Conservation (phyloP, 2,113 vertebrate species). For the human region DNA sequence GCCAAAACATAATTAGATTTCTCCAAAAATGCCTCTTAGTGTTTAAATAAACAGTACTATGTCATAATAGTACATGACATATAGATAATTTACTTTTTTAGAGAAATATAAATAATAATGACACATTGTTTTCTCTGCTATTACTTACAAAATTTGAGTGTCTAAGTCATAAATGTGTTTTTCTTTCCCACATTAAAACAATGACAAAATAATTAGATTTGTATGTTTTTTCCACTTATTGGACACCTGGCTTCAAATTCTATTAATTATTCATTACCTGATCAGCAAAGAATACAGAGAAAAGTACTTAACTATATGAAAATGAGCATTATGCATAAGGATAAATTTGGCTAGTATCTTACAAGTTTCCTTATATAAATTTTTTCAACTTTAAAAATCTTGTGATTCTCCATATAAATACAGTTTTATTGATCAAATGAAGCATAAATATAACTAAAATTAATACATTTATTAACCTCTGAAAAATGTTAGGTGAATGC, state of each 20-base stretch:
- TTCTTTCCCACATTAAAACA: not conserved
- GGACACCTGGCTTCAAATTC: not conserved
- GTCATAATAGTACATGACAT: not conserved
- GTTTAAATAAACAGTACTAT: not conserved
- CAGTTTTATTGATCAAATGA: not conserved
- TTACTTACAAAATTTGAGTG: not conserved
- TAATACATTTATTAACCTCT: not conserved
- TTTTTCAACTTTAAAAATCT: not conserved
- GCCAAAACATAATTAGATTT: slow-evolving; percentile 30
- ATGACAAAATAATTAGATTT: not conserved
- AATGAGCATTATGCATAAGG: not conserved
- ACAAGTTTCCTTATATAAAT: not conserved
- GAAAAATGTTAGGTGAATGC: not conserved
- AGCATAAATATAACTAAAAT: not conserved
- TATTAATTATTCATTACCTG: not conserved
- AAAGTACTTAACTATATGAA: not conserved
- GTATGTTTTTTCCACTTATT: not conserved
- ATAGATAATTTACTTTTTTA: not conserved
- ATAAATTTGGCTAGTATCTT: not conserved
- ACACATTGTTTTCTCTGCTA: not conserved
- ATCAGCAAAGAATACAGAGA: not conserved
- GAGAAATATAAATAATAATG: not conserved
- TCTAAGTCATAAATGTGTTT: not conserved
- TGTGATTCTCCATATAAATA: not conserved
- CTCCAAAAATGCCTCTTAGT: not conserved